Evolutionary conservation across 2,797 vertebrate genomes (phyloP).

Genomic region (Bothrops alternatus): DNA sequence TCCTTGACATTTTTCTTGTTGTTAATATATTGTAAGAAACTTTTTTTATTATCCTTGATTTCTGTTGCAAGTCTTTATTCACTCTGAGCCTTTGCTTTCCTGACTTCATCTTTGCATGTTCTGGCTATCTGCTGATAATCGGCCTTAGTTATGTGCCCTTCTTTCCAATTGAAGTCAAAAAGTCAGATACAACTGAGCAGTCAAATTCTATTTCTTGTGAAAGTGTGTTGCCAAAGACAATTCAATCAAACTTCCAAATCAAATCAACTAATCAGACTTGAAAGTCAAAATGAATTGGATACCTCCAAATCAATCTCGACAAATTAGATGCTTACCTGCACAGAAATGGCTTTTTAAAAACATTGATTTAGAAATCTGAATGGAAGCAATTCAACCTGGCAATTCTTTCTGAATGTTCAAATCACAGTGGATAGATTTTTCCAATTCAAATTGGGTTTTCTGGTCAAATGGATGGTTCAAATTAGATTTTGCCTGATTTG

Average conservation of each 20-base stretch:
- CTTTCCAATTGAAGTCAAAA: too few species aligned
- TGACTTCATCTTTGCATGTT: too few species aligned
- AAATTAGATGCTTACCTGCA: background rate
- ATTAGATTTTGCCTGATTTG: background rate
- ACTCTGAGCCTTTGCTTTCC: too few species aligned
- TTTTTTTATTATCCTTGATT: too few species aligned
- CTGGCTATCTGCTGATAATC: too few species aligned
- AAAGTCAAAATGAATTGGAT: background rate
- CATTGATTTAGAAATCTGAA: background rate
- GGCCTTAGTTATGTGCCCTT: too few species aligned
- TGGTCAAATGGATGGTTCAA: background rate
- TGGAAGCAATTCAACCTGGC: background rate
- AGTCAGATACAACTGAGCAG: background rate
- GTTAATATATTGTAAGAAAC: too few species aligned
- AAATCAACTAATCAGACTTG: background rate
- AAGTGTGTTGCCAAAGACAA: background rate
- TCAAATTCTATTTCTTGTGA: background rate
- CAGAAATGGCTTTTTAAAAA: constrained; percentile 1
- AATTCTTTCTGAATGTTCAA: background rate
- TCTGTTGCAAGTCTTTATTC: too few species aligned
- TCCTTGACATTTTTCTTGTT: too few species aligned
- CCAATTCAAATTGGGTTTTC: background rate
- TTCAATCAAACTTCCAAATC: background rate
- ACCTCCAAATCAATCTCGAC: background rate
- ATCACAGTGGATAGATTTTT: background rate